Conservation (phyloP, 2,113 vertebrate species). For the Chaetura pelagica region DNA sequence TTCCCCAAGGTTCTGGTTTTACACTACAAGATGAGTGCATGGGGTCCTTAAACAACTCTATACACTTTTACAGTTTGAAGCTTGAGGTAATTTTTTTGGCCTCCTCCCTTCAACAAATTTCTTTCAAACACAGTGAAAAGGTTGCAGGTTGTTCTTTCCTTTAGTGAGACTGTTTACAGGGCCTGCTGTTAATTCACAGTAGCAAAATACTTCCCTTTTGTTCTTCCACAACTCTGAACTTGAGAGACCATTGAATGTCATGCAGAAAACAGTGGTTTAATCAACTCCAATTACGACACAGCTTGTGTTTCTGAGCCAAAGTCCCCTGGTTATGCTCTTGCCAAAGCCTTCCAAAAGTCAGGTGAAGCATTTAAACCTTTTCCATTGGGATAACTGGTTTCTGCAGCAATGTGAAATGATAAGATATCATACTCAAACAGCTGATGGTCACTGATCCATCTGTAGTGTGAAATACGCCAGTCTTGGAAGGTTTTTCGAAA, state of each 20-base stretch:
- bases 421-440: not conserved
- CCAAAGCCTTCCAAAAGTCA: not conserved
- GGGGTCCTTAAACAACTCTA: conserved; percentile 27
- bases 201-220: conserved; percentile 5
- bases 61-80: not conserved
- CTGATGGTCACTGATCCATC: not conserved
- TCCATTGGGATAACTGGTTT: not conserved
- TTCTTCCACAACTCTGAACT: not conserved
- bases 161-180: not conserved
- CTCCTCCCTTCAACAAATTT: not conserved
- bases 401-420: not conserved
- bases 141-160: not conserved
- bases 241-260: rapidly evolving
- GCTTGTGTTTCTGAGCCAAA: not conserved
- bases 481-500: not conserved
- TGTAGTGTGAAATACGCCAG: not conserved
- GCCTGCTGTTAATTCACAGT: conserved; percentile 16
- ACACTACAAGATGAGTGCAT: not conserved
- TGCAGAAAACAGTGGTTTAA: not conserved
- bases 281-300: not conserved
- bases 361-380: not conserved
- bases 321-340: not conserved
- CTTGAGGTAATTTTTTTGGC: not conserved
- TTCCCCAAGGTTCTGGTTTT: conserved; percentile 3
- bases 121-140: not conserved